phyloP scores from a whole-genome alignment of 2,888 invertebrate species.

The Drosophila paranaensis region DNA sequence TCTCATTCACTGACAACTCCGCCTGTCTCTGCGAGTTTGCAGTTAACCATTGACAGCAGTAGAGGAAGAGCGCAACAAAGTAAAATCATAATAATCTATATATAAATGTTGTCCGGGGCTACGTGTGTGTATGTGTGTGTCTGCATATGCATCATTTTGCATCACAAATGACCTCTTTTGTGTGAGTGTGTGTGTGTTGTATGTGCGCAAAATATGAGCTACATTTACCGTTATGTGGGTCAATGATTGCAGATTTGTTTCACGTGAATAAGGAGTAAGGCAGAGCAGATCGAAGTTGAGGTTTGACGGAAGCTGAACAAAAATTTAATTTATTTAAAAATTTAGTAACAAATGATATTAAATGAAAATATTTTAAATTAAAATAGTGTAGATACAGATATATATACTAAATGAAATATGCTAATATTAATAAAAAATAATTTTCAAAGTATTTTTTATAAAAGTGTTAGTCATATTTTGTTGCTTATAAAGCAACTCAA shows the following conservation, averaged over 20 bases:
- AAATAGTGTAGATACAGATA: too few species aligned
- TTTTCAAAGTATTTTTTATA: too few species aligned
- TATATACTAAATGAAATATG: too few species aligned
- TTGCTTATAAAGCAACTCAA: not conserved
- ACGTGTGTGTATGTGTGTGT: not conserved
- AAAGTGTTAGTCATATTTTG: not conserved
- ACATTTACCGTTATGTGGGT: slow-evolving; percentile 44
- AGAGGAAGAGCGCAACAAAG: not conserved
- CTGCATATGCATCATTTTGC: slow-evolving; percentile 16
- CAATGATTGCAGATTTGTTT: slow-evolving; percentile 20
- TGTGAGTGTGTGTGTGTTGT: slow-evolving; percentile 1
- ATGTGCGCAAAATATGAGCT: slow-evolving; percentile 9
- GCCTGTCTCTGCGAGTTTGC: slow-evolving; percentile 22
- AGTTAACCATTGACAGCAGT: slow-evolving; percentile 33
- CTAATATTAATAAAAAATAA: too few species aligned
- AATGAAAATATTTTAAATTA: not conserved
- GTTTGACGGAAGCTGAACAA: not conserved
- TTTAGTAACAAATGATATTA: too few species aligned
- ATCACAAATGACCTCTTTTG: slow-evolving; percentile 25
- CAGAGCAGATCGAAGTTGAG: not conserved
- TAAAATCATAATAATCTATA: slow-evolving; percentile 12
- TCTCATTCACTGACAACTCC: slow-evolving; percentile 22
- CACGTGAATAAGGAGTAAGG: not conserved
- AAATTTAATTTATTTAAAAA: not conserved
- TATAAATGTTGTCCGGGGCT: slow-evolving; percentile 23